These are phyloP conservation scores for Scaptomyza hsui DNA, from an alignment of 1,140 invertebrate species.

Conservation along the genomic window DNA sequence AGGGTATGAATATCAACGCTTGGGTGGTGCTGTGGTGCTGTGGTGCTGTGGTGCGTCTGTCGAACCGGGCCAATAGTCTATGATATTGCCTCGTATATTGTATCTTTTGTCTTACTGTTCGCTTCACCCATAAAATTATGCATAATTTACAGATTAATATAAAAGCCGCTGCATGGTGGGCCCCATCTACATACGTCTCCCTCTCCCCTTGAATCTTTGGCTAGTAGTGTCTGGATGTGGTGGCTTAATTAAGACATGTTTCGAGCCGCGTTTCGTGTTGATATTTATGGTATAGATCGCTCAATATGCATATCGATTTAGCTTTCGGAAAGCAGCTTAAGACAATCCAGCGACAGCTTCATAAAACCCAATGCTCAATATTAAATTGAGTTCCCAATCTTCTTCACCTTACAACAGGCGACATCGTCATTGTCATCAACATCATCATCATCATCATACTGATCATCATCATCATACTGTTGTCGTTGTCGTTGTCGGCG, in stretches of 20 bases:
- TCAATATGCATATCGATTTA: conserved; percentile 76
- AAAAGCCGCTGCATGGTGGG: conserved; percentile 58
- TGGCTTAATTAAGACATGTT: conserved; percentile 70
- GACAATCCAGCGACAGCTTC: conserved; percentile 56
- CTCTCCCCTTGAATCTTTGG: neutral
- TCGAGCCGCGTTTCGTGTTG: conserved; percentile 64
- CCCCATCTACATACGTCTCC: neutral
- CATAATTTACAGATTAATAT: conserved; percentile 76
- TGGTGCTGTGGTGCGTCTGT: conserved; percentile 55
- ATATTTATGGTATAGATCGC: conserved; percentile 76
- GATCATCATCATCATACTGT: neutral
- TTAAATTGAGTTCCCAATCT: conserved; percentile 44
- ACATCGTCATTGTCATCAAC: conserved; percentile 26
- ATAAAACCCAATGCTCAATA: conserved; percentile 44
- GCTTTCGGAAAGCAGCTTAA: conserved; percentile 56
- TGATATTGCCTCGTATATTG: conserved; percentile 23
- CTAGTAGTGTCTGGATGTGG: conserved; percentile 32
- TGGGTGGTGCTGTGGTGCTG: too few species aligned
- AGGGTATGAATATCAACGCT: conserved; percentile 21
- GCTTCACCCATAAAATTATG: conserved; percentile 68
- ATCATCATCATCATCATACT: neutral
- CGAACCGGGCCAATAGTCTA: conserved; percentile 23
- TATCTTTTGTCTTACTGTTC: conserved; percentile 34
- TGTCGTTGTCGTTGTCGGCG: conserved; percentile 51
- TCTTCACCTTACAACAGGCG: conserved; percentile 10